Conservation (phyloP, 2,888 invertebrate genomes). For the Neoscelio sp. region DNA sequence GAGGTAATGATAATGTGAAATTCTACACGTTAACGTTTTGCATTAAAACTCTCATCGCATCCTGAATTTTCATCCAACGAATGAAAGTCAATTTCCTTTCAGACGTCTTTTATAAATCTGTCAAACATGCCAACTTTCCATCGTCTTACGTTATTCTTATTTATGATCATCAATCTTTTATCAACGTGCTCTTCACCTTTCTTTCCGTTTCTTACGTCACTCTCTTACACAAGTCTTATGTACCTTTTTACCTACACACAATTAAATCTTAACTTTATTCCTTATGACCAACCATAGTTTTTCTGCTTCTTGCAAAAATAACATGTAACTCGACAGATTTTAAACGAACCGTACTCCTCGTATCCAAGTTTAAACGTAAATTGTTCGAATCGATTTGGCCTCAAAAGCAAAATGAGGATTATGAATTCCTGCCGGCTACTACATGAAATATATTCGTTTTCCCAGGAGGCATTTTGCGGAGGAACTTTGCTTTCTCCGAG, state of each 20-base stretch:
- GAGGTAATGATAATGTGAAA: too few species aligned
- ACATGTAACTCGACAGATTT: too few species aligned
- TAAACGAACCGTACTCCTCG: too few species aligned
- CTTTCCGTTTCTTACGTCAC: constrained; percentile 3
- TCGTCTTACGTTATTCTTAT: neutral
- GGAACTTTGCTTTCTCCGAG: constrained; percentile 92
- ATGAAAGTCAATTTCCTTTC: neutral
- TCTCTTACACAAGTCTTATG: neutral
- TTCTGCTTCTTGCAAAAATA: neutral
- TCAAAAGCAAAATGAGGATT: constrained; percentile 3
- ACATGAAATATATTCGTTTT: constrained; percentile 33
- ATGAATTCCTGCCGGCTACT: neutral
- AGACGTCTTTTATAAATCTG: constrained; percentile 5
- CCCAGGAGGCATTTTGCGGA: constrained; percentile 94
- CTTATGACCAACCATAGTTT: too few species aligned
- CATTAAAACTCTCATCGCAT: too few species aligned
- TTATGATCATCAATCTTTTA: constrained; percentile 11
- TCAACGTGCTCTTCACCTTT: neutral
- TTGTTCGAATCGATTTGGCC: neutral
- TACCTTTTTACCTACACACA: too few species aligned
- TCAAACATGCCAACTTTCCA: constrained; percentile 8
- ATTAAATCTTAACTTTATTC: too few species aligned
- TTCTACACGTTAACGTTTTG: too few species aligned
- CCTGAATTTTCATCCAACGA: neutral
- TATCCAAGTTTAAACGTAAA: constrained; percentile 6